These are phyloP conservation scores for Proisotoma minuta DNA, from an alignment of 2,888 invertebrate species.

Conservation along the genomic window DNA sequence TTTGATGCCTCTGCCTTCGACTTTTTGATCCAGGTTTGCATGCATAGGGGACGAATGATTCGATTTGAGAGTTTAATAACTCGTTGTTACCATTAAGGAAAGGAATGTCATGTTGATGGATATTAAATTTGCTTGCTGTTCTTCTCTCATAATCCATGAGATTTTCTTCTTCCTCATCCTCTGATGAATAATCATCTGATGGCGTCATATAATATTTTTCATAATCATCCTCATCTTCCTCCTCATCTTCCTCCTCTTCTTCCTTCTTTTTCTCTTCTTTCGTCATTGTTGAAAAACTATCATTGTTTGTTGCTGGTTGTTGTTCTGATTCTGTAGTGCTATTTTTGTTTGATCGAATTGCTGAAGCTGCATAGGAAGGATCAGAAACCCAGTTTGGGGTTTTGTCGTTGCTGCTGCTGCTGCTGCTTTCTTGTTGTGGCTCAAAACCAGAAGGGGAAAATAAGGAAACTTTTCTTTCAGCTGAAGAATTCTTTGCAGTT, in stretches of 20 bases:
- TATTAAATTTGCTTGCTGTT: conserved; percentile 12
- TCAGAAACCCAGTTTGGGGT: conserved; percentile 28
- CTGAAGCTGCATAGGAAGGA: conserved; percentile 38
- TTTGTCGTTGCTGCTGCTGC: conserved; percentile 22
- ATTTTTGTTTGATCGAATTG: conserved; percentile 24
- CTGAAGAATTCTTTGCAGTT: conserved; percentile 17
- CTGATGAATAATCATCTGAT: no score
- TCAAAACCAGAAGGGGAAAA: conserved; percentile 13
- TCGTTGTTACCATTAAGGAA: conserved; percentile 9
- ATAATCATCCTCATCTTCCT: not conserved
- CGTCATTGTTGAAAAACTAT: not conserved
- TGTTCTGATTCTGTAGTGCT: no score
- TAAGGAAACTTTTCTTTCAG: not conserved
- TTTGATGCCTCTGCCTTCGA: not conserved
- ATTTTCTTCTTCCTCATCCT: not conserved
- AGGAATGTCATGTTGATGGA: conserved; percentile 8
- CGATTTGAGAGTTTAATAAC: conserved; percentile 1
- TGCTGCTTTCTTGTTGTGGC: conserved; percentile 18
- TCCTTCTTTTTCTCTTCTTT: not conserved
- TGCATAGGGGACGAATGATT: conserved; percentile 35
- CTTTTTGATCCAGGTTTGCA: no score
- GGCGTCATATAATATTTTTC: conserved; percentile 1
- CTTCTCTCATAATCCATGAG: conserved; percentile 10
- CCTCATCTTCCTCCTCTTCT: not conserved
- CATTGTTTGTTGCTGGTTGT: not conserved